phyloP scores from a whole-genome alignment of 2,888 invertebrate species.

The Electrophaes corylata region DNA sequence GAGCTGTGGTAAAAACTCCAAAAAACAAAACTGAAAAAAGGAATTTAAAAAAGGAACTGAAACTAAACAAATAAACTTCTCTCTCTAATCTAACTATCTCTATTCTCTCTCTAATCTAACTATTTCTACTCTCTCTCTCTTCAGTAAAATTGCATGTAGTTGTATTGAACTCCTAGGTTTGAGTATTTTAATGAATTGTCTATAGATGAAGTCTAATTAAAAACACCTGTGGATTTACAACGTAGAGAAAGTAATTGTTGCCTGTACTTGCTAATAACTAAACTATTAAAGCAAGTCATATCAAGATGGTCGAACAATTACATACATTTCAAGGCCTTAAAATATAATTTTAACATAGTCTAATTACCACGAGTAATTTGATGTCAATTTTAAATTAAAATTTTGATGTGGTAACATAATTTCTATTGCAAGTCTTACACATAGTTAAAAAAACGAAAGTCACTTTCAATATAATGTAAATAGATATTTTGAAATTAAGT shows the following conservation, averaged over 20 bases:
- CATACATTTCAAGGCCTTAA: constrained; percentile 15
- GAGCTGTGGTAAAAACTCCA: not conserved
- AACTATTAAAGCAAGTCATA: constrained; percentile 24
- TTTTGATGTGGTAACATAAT: constrained; percentile 14
- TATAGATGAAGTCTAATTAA: constrained; percentile 14
- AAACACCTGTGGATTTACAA: constrained; percentile 4
- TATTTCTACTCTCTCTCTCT: no score
- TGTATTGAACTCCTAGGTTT: no score
- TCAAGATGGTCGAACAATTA: constrained; percentile 21
- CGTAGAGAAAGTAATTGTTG: constrained; percentile 14
- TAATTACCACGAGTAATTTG: constrained; percentile 15
- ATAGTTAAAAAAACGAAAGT: not conserved
- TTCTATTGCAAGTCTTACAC: not conserved
- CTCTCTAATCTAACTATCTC: no score
- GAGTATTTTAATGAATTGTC: no score
- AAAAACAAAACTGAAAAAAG: no score
- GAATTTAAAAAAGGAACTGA: no score
- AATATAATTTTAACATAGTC: constrained; percentile 10
- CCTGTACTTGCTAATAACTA: constrained; percentile 10
- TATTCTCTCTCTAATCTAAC: no score
- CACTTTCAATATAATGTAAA: constrained; percentile 5
- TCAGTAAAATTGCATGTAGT: no score
- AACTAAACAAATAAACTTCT: no score
- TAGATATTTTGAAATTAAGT: not conserved
- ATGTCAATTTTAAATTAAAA: constrained; percentile 25